Evolutionary conservation across 2,888 invertebrate species (phyloP).

Genomic region (Prosopocoilus inquinatus): DNA sequence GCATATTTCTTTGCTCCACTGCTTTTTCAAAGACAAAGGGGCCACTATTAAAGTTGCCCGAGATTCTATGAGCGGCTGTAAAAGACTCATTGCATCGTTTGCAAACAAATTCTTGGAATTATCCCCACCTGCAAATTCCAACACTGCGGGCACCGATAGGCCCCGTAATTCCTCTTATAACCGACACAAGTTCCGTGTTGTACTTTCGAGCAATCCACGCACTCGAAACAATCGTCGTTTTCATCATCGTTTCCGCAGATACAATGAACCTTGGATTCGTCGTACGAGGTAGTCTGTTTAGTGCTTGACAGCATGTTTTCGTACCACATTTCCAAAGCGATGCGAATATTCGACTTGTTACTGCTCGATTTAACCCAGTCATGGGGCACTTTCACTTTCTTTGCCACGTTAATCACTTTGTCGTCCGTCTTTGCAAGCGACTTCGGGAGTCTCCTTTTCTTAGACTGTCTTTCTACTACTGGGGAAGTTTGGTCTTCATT

Average conservation of each 20-base stretch:
- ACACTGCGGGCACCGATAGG: conserved; percentile 67
- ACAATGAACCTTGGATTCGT: conserved; percentile 40
- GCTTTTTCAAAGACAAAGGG: conserved; percentile 63
- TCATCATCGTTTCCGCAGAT: conserved; percentile 47
- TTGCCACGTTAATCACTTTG: conserved; percentile 20
- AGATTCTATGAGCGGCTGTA: conserved; percentile 53
- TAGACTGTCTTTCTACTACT: conserved; percentile 18
- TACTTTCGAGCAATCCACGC: conserved; percentile 56
- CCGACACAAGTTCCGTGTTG: conserved; percentile 68
- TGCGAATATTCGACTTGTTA: conserved; percentile 32
- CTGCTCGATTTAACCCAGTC: conserved; percentile 30
- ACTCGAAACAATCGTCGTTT: conserved; percentile 47
- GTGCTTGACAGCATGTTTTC: conserved; percentile 34
- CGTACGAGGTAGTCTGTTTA: not conserved
- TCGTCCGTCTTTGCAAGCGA: not conserved
- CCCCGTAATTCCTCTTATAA: conserved; percentile 41
- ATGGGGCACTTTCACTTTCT: conserved; percentile 32
- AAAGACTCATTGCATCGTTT: conserved; percentile 38
- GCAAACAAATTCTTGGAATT: conserved; percentile 16
- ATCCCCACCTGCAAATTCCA: conserved; percentile 50
- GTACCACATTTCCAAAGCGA: conserved; percentile 42
- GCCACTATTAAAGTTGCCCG: conserved; percentile 71
- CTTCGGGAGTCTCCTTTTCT: conserved; percentile 15
- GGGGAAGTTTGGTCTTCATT: conserved; percentile 2
- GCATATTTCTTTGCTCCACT: conserved; percentile 71